Evolutionary conservation across 35 echinoderm and acorn worm species (phyloP).

Genomic region (Amphiura filiformis): DNA sequence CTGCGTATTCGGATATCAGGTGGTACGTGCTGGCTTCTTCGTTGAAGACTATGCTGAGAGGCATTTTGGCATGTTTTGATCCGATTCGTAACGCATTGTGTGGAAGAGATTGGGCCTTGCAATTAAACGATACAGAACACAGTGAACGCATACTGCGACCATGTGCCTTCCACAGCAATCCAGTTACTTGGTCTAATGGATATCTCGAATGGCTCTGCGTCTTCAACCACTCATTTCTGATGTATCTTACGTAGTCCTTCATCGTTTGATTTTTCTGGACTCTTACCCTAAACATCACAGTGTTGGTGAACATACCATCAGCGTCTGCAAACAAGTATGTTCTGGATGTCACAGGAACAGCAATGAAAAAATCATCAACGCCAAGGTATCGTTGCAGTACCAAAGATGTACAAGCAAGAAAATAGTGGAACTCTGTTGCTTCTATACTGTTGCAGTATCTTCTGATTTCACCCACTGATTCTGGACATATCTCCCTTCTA

Average conservation of each 20-base stretch:
- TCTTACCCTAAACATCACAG: slow-evolving; percentile 4
- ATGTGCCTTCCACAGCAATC: neutral
- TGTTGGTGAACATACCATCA: slow-evolving; percentile 17
- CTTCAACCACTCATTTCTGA: neutral
- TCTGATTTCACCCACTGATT: neutral
- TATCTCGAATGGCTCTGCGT: neutral
- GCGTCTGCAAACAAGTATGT: neutral
- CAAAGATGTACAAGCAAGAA: slow-evolving; percentile 3
- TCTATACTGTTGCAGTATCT: neutral
- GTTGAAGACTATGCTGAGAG: neutral
- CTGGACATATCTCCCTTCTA: neutral
- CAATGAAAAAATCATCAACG: slow-evolving; percentile 7
- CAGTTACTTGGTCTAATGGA: neutral
- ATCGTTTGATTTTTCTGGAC: neutral
- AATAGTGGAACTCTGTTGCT: slow-evolving; percentile 12
- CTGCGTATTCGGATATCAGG: neutral
- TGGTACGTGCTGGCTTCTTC: neutral
- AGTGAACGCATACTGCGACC: neutral
- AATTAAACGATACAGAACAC: slow-evolving; percentile 3
- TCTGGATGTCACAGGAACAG: slow-evolving; percentile 9
- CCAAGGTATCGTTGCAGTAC: neutral
- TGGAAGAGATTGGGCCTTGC: neutral
- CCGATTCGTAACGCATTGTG: neutral
- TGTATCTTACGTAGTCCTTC: neutral
- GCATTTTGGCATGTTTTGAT: slow-evolving; percentile 10